Evolutionary conservation across 2,888 invertebrate species (phyloP).

Genomic region (Cephus spinipes): DNA sequence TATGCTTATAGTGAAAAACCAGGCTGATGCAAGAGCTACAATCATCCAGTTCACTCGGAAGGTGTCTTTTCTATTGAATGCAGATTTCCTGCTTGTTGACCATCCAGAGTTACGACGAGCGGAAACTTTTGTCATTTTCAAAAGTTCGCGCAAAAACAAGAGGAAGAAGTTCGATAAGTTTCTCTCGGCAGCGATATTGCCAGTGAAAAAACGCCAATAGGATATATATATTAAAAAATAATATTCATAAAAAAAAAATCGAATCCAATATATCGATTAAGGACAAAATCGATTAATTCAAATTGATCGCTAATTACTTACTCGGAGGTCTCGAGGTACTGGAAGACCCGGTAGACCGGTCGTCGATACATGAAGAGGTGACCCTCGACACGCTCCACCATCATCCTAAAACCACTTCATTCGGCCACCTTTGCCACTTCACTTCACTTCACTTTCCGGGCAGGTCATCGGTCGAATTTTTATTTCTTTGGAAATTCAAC

Average conservation of each 20-base stretch:
- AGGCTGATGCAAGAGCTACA: neutral
- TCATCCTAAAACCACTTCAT: conserved; percentile 68
- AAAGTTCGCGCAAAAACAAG: neutral
- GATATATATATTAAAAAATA: neutral
- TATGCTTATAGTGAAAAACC: neutral
- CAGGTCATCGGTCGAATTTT: conserved; percentile 17
- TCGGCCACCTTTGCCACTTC: conserved; percentile 39
- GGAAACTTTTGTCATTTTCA: neutral
- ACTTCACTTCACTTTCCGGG: conserved; percentile 2
- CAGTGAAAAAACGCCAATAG: no score
- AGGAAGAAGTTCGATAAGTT: neutral
- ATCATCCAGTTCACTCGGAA: neutral
- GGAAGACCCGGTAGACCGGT: conserved; percentile 84
- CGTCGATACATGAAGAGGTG: conserved; percentile 82
- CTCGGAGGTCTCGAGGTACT: conserved; percentile 80
- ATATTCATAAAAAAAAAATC: neutral
- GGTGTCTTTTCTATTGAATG: neutral
- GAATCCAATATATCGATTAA: neutral
- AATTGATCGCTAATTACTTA: conserved; percentile 68
- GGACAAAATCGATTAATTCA: neutral
- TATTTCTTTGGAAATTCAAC: neutral
- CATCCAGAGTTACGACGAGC: neutral
- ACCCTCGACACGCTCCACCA: conserved; percentile 83
- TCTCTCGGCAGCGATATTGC: neutral
- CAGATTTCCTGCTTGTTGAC: neutral